These are phyloP conservation scores for Rhinogobio ventralis DNA, from an alignment of 2,797 vertebrate genomes.

Conservation along the genomic window DNA sequence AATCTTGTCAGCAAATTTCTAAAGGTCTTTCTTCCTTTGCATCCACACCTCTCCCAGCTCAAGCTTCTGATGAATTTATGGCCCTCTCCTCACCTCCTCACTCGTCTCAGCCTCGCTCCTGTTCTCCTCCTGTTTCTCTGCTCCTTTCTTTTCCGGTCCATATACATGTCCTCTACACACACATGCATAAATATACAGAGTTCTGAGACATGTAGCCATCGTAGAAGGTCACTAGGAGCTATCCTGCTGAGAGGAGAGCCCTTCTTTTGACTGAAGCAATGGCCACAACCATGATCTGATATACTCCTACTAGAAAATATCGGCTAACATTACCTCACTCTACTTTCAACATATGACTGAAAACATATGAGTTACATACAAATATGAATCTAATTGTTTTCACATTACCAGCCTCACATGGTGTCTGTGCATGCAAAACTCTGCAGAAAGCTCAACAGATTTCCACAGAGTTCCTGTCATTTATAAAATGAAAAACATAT, in stretches of 20 bases:
- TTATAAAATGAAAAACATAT: not conserved
- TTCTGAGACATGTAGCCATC: conserved; percentile 68
- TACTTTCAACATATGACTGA: conserved; percentile 22
- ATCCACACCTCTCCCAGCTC: conserved; percentile 42
- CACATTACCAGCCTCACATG: not conserved
- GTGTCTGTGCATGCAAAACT: not conserved
- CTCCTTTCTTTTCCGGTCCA: not conserved
- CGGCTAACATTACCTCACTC: conserved; percentile 17
- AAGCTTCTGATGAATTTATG: conserved; percentile 70
- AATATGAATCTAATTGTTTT: not conserved
- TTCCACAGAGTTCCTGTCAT: not conserved
- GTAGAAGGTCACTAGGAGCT: conserved; percentile 69
- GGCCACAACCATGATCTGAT: conserved; percentile 56
- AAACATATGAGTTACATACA: not conserved
- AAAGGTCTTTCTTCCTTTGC: conserved; percentile 71
- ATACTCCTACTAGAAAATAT: not conserved
- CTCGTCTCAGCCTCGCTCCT: conserved; percentile 48
- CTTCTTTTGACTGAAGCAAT: conserved; percentile 76
- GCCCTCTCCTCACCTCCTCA: conserved; percentile 63
- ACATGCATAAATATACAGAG: conserved; percentile 65
- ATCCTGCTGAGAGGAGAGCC: conserved; percentile 72
- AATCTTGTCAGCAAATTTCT: conserved; percentile 88
- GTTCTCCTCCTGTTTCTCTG: conserved; percentile 42
- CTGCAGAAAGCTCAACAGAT: no score
- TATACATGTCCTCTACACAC: conserved; percentile 30